A percentile compares a stretch with the other conserved stretches of the same genome.
These are phyloP conservation scores for Apodemia zela DNA, from an alignment of 2,888 invertebrate genomes.

Conservation along the genomic window DNA sequence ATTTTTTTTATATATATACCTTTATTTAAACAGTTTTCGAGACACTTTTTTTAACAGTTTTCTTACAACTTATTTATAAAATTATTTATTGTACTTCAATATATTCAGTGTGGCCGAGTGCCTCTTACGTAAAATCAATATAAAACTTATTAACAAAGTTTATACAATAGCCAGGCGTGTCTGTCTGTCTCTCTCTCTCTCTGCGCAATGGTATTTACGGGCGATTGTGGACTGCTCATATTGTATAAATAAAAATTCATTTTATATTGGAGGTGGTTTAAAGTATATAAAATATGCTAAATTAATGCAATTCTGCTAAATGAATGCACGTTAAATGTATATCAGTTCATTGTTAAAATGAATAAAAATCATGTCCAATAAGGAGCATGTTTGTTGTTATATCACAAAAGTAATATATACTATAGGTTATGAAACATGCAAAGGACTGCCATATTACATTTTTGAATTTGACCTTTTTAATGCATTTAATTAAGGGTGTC, in stretches of 20 bases:
- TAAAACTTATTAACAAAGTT: constrained; percentile 64
- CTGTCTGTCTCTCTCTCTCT: constrained; percentile 34
- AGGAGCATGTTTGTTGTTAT: no score
- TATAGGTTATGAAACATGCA: no score
- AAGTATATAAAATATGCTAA: background rate
- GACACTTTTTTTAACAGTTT: constrained; percentile 71
- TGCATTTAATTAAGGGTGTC: no score
- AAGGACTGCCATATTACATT: no score
- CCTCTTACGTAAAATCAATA: constrained; percentile 70
- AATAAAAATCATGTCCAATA: no score
- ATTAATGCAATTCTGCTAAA: background rate
- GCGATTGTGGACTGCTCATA: constrained; percentile 29
- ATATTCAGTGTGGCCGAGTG: constrained; percentile 61
- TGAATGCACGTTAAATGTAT: background rate
- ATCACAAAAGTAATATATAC: no score
- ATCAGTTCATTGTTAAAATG: background rate
- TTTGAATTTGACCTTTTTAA: no score
- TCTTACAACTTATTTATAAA: constrained; percentile 63
- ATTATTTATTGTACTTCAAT: constrained; percentile 75
- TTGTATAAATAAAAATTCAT: background rate
- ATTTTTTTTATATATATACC: constrained; percentile 43
- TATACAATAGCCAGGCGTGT: constrained; percentile 55
- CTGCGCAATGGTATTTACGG: constrained; percentile 38
- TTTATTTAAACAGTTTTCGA: constrained; percentile 51
- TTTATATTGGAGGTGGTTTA: background rate